Base-by-base conservation (phyloP, 2,888 invertebrate species). In the Agonopterix heracliana region DNA sequence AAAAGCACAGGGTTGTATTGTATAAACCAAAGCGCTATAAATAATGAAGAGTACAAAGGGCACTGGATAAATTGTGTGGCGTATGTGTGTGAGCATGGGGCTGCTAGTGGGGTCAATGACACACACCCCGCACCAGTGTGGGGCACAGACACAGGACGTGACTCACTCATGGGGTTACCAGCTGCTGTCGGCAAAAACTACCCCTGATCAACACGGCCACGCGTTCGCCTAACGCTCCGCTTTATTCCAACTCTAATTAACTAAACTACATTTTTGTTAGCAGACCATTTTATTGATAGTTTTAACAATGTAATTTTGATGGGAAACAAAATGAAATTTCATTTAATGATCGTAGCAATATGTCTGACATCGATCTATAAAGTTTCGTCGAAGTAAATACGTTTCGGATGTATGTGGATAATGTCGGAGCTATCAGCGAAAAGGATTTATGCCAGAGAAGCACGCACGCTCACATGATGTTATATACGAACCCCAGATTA, bases 121-220 rank as follows among this genome's bases (percentile, higher is more conserved):
- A 81, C 82, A 74, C 84, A 86, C 86, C 87, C 86, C 81, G 85
- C 68, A 71, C 74, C 74, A 70, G 76, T 77, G 78, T 78, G 74
- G 78, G 78, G 81, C 78, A 78, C 71, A 74, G 74, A 69, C 70
- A 81, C 82, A 86, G 84, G 84, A 87, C 85, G 83, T 86, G 86
- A 87, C 69, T 85, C 86, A 85, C 80, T 77, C 70, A 69, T 77
- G 81, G 86, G 84, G 85, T 78, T 76, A 81, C 83, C 87, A 88
- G 87, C 87, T 88, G 87, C 81, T 81, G 73, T 71, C 68, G 71
- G 72, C 77, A 83, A 84, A 86, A 85, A 86, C 85, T 80, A 84
- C 85, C 87, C 87, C 75, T 12, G 38, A 38, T 9, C 59, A 62
- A 59, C 59, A 60, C 64, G 63, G 59, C 60, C 58, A 57, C 58